Conservation (phyloP, 2,888 invertebrate species). For the Incurvaria masculella region DNA sequence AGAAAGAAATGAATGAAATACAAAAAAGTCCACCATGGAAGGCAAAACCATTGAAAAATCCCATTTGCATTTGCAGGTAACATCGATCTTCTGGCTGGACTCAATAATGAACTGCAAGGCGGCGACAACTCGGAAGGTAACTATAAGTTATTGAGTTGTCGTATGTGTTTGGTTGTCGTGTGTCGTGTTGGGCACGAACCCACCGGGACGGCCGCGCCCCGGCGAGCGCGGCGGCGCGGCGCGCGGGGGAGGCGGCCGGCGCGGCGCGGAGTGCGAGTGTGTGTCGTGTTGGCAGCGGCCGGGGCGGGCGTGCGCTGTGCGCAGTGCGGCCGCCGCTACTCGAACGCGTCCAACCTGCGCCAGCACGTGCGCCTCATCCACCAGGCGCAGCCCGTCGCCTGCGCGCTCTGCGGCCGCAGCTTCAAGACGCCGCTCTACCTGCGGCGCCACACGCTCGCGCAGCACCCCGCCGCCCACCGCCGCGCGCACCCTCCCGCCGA, state of each 20-base stretch:
- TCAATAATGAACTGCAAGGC: slow-evolving; percentile 41
- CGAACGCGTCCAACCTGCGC: slow-evolving; percentile 69
- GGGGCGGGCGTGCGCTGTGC: slow-evolving; percentile 53
- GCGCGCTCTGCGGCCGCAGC: slow-evolving; percentile 67
- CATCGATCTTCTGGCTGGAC: slow-evolving; percentile 47
- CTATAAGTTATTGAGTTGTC: slow-evolving; percentile 21
- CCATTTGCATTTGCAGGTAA: slow-evolving; percentile 35
- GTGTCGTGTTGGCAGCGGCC: slow-evolving; percentile 20
- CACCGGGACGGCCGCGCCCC: slow-evolving; percentile 57
- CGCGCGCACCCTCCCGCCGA: slow-evolving; percentile 21
- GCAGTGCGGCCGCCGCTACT: slow-evolving; percentile 68
- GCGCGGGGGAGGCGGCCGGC: slow-evolving; percentile 38
- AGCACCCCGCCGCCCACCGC: slow-evolving; percentile 51
- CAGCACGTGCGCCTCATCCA: slow-evolving; percentile 75
- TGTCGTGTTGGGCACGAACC: slow-evolving; percentile 37
- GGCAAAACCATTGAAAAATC: too few species aligned
- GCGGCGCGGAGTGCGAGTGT: slow-evolving; percentile 6
- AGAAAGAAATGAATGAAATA: too few species aligned
- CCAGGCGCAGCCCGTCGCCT: slow-evolving; percentile 66
- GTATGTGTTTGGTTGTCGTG: too few species aligned
- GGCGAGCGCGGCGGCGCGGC: slow-evolving; percentile 27
- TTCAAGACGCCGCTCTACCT: slow-evolving; percentile 75
- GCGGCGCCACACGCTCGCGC: slow-evolving; percentile 71
- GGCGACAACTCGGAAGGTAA: slow-evolving; percentile 50
- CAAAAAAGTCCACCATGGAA: too few species aligned